Base-by-base conservation (phyloP, 2,888 invertebrate genomes). In the Lycaena phlaeas region DNA sequence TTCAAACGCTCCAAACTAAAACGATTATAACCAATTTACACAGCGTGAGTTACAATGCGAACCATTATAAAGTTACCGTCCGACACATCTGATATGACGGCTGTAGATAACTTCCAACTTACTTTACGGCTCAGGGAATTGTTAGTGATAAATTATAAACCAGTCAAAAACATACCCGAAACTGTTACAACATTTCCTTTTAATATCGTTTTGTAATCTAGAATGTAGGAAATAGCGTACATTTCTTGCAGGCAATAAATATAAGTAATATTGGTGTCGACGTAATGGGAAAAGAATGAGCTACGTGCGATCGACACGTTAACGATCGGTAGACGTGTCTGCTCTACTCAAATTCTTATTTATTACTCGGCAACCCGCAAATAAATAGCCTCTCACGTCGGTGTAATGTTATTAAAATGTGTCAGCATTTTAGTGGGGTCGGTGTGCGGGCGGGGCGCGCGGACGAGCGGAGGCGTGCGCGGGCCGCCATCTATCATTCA, bases 331-430 rank as follows among this genome's bases (percentile, higher is more conserved):
- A 66, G 68, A 70, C 68, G 73, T 71, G 72, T 72, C 68, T 68
- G 66, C 61, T 58, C 66, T 69, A 71, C 71, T 75, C 68, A 69
- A 78, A 79, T 73, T 71, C 72, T 68, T 81, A 79, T 79, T 79
- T 78, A 76, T 75, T 72, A 75, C 71, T 60, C 61, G 58, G 61
- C 60, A 68, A 68, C 72, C 76, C 70, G 70, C 73, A 70, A 76
- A 75, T 78, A 79, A 79, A 78, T 77, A 78, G 72, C 72, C 75
- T 74, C 75, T 78, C 72, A 71, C 70, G 69, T 72, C 68, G 71
- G 44, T 75, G 76, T 82, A 82, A 81, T 81, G 75, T 81, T 82
- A 81, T 82, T 82, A 81, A 84, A 81, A 78, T 81, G 81, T 81
- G 82, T 82, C 82, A 81, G 81, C 82, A 76, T 74, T 82, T 82